Percentiles rank a stretch among this genome's conserved stretches.
phyloP scores from a whole-genome alignment of 1,140 invertebrate species.

The Saxidomus purpurata region DNA sequence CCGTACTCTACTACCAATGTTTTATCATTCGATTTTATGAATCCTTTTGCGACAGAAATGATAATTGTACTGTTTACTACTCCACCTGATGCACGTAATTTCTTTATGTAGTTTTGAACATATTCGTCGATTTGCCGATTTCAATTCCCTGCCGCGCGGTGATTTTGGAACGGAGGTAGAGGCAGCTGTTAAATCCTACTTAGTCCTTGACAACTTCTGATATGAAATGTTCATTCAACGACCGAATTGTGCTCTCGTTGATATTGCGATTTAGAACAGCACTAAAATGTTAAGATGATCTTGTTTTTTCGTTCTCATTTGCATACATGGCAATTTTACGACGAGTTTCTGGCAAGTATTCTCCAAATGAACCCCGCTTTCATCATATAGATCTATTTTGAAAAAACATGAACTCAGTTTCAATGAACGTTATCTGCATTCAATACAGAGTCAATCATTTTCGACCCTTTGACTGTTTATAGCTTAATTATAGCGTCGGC shows the following conservation, averaged over 20 bases:
- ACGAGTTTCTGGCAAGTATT: neutral
- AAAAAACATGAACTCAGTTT: no score
- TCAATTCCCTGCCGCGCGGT: neutral
- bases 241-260: conserved; percentile 43
- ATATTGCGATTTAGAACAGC: neutral
- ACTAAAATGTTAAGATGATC: conserved; percentile 15
- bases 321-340: no score
- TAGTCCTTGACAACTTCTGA: neutral
- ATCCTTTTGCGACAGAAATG: neutral
- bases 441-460: no score
- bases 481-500: no score
- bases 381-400: no score
- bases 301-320: conserved; percentile 31
- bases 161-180: neutral
- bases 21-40: neutral
- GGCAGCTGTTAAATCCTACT: neutral
- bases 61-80: neutral
- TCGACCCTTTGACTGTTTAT: no score
- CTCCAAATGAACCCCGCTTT: conserved; percentile 5
- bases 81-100: neutral
- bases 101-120: neutral
- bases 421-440: no score
- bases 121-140: neutral
- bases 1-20: neutral
- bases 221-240: conserved; percentile 1